A percentile compares a stretch with the other conserved stretches of the same genome.
These are phyloP conservation scores for Petrolisthes cinctipes DNA, from an alignment of 2,888 invertebrate genomes.

Conservation along the genomic window DNA sequence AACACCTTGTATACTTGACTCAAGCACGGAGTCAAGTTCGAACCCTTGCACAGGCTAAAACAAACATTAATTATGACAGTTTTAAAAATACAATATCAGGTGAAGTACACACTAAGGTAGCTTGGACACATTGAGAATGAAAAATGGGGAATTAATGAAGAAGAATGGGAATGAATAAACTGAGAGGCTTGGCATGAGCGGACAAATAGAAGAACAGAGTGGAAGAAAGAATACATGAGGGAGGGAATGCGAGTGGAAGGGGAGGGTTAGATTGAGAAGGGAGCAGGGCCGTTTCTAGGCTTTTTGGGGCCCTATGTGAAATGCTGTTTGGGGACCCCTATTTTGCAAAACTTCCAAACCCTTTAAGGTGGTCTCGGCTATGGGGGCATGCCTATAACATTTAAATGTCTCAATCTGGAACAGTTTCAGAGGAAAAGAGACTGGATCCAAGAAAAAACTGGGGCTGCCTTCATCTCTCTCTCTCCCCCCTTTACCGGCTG, in stretches of 20 bases:
- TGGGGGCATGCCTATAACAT: too few species aligned
- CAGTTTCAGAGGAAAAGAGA: too few species aligned
- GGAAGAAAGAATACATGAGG: not conserved
- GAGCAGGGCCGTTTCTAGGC: too few species aligned
- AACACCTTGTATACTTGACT: constrained; percentile 37
- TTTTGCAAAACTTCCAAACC: too few species aligned
- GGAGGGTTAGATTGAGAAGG: not conserved
- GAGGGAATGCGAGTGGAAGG: not conserved
- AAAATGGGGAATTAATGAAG: not conserved
- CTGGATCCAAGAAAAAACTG: too few species aligned
- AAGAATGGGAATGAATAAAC: not conserved
- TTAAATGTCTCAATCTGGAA: too few species aligned
- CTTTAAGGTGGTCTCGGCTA: too few species aligned
- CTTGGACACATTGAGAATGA: not conserved
- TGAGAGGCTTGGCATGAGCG: not conserved
- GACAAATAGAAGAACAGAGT: too few species aligned
- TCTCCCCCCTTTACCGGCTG: too few species aligned
- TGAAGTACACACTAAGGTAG: not conserved
- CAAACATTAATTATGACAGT: not conserved
- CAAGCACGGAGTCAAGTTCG: constrained; percentile 35
- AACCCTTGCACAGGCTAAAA: not conserved
- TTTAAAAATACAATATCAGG: not conserved
- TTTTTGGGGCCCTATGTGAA: too few species aligned
- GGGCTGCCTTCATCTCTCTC: too few species aligned
- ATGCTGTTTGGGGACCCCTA: too few species aligned